Evolutionary conservation across 2,113 vertebrate genomes (phyloP).

Genomic region (Phodopus roborovskii): DNA sequence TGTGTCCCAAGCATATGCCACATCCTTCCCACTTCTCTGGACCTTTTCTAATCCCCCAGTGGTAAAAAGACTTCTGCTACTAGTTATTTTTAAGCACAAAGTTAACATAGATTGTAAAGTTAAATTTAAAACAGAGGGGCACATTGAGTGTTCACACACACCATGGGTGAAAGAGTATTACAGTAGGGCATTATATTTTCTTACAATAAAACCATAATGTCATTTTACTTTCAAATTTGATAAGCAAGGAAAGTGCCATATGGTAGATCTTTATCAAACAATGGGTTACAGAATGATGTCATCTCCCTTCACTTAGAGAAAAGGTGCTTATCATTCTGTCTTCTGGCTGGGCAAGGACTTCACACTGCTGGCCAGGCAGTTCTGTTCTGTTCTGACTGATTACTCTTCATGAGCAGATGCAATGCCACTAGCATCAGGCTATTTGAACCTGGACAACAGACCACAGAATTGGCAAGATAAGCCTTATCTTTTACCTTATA

Average conservation of each 20-base stretch:
- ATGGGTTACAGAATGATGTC: not conserved
- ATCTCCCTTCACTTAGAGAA: slow-evolving; percentile 13
- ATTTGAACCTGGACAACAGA: not conserved
- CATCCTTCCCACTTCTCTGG: not conserved
- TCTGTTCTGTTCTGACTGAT: not conserved
- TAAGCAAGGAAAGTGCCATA: not conserved
- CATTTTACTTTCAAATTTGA: not conserved
- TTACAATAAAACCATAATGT: not conserved
- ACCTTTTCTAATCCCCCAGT: not conserved
- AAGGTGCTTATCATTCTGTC: slow-evolving; percentile 14
- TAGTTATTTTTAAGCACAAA: not conserved
- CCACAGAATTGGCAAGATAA: not conserved
- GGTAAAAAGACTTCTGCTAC: not conserved
- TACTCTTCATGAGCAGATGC: slow-evolving; percentile 44
- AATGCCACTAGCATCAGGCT: slow-evolving; percentile 1
- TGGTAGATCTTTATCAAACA: not conserved
- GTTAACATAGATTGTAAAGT: not conserved
- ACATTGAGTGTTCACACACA: not conserved
- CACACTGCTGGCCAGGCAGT: slow-evolving; percentile 6
- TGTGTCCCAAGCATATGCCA: not conserved
- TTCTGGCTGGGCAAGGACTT: not conserved
- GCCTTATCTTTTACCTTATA: not conserved
- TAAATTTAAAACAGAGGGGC: not conserved
- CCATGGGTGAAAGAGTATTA: not conserved
- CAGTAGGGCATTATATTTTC: not conserved